phyloP scores from a whole-genome alignment of 2,888 invertebrate genomes.

The Lasioglossum figueresi region DNA sequence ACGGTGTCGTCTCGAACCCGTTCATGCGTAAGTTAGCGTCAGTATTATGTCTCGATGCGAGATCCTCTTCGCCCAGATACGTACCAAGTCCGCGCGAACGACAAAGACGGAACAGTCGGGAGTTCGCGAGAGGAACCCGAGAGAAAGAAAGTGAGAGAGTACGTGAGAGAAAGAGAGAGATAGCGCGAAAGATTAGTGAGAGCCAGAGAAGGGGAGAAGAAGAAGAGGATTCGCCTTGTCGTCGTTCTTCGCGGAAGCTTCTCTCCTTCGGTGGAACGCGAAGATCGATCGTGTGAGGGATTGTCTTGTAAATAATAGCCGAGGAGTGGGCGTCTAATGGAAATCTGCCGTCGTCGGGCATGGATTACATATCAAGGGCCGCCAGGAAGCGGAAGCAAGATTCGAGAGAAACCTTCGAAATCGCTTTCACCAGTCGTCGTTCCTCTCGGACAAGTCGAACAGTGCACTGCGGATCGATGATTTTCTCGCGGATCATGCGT shows the following conservation, averaged over 20 bases:
- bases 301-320: slow-evolving; percentile 56
- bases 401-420: slow-evolving; percentile 37
- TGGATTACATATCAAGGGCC: slow-evolving; percentile 69
- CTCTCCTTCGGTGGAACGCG: slow-evolving; percentile 29
- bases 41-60: slow-evolving; percentile 44
- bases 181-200: not conserved
- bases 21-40: slow-evolving; percentile 30
- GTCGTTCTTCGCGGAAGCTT: slow-evolving; percentile 36
- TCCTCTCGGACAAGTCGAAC: not conserved
- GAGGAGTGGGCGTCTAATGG: slow-evolving; percentile 41
- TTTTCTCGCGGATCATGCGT: slow-evolving; percentile 42
- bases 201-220: not conserved
- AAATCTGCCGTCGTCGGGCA: slow-evolving; percentile 51
- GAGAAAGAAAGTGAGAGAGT: not conserved
- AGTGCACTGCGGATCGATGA: slow-evolving; percentile 12
- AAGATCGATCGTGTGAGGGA: slow-evolving; percentile 42
- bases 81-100: not conserved
- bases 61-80: slow-evolving; percentile 16
- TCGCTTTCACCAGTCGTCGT: not conserved
- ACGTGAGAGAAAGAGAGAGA: not conserved
- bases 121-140: not conserved
- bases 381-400: slow-evolving; percentile 34
- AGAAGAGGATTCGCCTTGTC: slow-evolving; percentile 36
- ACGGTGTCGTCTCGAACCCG: slow-evolving; percentile 14
- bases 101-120: not conserved